Base-by-base conservation (phyloP, 2,888 invertebrate species). In the Caenorhabditis zanzibari region DNA sequence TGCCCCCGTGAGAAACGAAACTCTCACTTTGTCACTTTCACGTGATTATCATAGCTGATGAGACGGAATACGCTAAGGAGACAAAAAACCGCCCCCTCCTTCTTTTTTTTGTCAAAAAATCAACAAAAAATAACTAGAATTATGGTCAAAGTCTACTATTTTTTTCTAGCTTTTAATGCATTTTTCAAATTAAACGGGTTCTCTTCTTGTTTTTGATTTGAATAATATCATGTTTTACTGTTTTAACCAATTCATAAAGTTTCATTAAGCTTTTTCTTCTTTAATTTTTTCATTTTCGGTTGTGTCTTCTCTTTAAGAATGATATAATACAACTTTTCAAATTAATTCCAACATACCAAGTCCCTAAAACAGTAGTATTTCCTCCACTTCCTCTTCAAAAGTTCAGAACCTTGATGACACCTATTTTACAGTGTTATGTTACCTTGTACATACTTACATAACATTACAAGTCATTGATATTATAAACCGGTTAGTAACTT, bases 1-100 rank as follows among this genome's bases (percentile, higher is more conserved):
- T 75, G 59, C 44, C 68, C 76, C 68, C 76, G 76, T 76, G 76
- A 68, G 76, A 76, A 76, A 76, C 47, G n/a, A 66, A 68, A 75
- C 56, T 76, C 68, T 54, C 52, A 14, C 52, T n/a, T 44, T 26
- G 26, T 24, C 24, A 14, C 26, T 76, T n/a, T 76, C 76, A 76
- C 76, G 76, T 76, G 76, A 76, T 74, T 74, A 73, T 64, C 74
- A 54, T 64, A 59, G 59, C 49, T 72, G 32, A 58, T 54, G 38
- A 49, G 52, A 12, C 28, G 10, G 4, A 69, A 26, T 22, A 7
- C 28, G 12, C 14, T 24, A 22, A 54, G 28, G 24, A 59, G 24
- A 49, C 58, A 49, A 75, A 75, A 75, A 75, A 66, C 75, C 75
- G 75, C 74, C 74, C 63, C 49, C 54, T 4, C 19, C 22, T 24